These are phyloP conservation scores for Eulemur coronatus DNA, from an alignment of 2,797 vertebrate species.

Conservation along the genomic window DNA sequence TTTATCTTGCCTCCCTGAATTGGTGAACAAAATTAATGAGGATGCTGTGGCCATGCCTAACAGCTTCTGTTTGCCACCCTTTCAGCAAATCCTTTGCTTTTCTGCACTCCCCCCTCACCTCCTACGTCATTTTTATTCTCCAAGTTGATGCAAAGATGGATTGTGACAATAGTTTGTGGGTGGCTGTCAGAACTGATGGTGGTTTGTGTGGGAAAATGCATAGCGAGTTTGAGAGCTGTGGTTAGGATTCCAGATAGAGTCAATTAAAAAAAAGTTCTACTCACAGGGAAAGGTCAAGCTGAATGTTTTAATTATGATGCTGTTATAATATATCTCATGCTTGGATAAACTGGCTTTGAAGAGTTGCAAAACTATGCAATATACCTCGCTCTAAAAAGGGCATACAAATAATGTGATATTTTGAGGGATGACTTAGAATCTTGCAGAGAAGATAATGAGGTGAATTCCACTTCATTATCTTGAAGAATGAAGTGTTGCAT, in stretches of 20 bases:
- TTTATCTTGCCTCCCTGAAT: constrained; percentile 38
- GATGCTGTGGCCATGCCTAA: constrained; percentile 4
- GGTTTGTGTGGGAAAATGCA: constrained; percentile 63
- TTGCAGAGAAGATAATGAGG: background rate
- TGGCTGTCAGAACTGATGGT: constrained; percentile 63
- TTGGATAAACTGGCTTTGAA: constrained; percentile 46
- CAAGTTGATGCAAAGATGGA: constrained; percentile 46
- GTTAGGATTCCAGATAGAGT: constrained; percentile 2
- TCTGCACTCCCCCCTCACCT: background rate
- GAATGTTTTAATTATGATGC: constrained; percentile 51
- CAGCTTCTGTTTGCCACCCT: background rate
- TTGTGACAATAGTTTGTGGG: constrained; percentile 54
- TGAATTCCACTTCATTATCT: background rate
- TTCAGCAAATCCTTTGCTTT: background rate
- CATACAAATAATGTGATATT: constrained; percentile 2
- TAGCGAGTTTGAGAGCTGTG: constrained; percentile 11
- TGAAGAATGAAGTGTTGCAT: background rate
- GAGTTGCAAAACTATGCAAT: background rate
- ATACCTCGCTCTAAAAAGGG: background rate
- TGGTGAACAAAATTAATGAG: constrained; percentile 50
- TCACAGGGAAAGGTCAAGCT: constrained; percentile 45
- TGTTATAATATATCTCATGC: constrained; percentile 37
- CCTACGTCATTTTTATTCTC: constrained; percentile 41
- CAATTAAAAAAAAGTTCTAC: constrained; percentile 31
- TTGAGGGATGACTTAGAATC: constrained; percentile 28